Evolutionary conservation across 2,113 vertebrate species (phyloP).

Genomic region (Lagopus muta): DNA sequence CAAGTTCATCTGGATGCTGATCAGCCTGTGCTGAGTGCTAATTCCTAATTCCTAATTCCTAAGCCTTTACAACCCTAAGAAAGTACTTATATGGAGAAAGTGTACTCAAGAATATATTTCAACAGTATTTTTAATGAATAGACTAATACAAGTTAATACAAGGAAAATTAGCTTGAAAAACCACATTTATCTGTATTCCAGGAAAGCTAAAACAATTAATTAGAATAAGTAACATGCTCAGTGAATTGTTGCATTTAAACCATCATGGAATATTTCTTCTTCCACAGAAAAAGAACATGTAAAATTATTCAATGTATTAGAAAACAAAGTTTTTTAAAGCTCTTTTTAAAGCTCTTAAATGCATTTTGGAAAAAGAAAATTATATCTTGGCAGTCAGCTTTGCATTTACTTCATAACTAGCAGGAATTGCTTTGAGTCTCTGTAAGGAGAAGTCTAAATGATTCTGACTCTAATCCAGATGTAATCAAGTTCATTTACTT

Average conservation of each 20-base stretch:
- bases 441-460: not conserved
- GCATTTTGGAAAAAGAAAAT: not conserved
- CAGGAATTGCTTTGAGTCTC: not conserved
- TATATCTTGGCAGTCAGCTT: not conserved
- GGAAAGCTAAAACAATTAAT: not conserved
- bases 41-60: too few species aligned
- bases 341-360: not conserved
- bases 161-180: slow-evolving; percentile 33
- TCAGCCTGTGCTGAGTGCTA: not conserved
- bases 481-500: not conserved
- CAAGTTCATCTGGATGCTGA: slow-evolving; percentile 43
- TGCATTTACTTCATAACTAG: not conserved
- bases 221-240: not conserved
- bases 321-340: not conserved
- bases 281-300: not conserved
- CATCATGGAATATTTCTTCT: not conserved
- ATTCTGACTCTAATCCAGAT: not conserved
- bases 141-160: slow-evolving; percentile 30
- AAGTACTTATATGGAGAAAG: slow-evolving; percentile 75
- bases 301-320: not conserved
- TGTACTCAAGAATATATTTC: slow-evolving; percentile 37
- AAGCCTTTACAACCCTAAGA: slow-evolving; percentile 76
- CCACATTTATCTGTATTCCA: not conserved
- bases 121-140: slow-evolving; percentile 54
- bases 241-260: not conserved